Evolutionary conservation across 2,888 invertebrate genomes (phyloP).

Genomic region (Onthophagus sagittarius): DNA sequence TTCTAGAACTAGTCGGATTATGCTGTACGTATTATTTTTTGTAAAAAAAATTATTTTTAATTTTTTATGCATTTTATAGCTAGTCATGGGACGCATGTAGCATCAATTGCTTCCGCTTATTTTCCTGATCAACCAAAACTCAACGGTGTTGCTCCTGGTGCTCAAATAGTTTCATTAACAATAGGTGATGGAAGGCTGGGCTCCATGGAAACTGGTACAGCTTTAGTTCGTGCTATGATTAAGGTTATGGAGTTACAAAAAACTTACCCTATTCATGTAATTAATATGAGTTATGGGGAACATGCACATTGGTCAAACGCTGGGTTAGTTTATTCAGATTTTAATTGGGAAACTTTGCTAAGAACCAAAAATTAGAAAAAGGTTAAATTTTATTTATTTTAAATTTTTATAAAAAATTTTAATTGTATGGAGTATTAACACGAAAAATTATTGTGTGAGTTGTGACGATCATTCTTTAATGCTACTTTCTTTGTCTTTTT

Average conservation of each 20-base stretch:
- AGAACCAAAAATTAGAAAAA: too few relatives aligned
- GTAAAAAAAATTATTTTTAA: neutral
- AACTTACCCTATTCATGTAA: conserved; percentile 70
- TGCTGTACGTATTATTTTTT: conserved; percentile 66
- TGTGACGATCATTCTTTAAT: too few relatives aligned
- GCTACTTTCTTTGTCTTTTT: too few relatives aligned
- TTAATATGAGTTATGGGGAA: conserved; percentile 99
- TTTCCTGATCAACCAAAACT: conserved; percentile 82
- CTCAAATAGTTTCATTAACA: conserved; percentile 86
- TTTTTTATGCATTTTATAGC: conserved; percentile 55
- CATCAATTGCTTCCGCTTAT: conserved; percentile 90
- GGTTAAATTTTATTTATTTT: too few relatives aligned
- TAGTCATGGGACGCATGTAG: conserved; percentile 96
- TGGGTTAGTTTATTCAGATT: conserved; percentile 63
- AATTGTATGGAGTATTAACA: too few relatives aligned
- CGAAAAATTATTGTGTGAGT: too few relatives aligned
- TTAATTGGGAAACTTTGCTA: too few relatives aligned
- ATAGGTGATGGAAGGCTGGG: conserved; percentile 91
- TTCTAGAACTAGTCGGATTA: conserved; percentile 89
- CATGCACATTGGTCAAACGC: conserved; percentile 87
- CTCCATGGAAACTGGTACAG: conserved; percentile 96
- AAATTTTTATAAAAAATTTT: too few relatives aligned
- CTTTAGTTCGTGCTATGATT: conserved; percentile 86
- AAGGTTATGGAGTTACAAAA: conserved; percentile 73
- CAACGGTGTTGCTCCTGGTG: conserved; percentile 95